Base-by-base conservation (phyloP, 2,888 invertebrate species). In the Trichopria drosophilae region DNA sequence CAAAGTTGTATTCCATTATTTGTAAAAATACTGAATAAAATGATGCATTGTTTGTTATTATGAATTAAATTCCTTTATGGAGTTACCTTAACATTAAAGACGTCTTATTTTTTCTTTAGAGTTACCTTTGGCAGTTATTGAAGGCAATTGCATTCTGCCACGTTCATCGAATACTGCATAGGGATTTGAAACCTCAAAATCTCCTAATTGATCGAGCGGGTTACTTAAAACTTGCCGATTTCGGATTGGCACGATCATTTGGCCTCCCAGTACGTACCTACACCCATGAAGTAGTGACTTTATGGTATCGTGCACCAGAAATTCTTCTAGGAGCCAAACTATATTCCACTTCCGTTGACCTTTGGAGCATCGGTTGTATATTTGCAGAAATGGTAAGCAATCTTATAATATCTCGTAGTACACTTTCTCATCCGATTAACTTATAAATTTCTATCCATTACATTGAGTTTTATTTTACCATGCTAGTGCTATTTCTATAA, bases 301-400 rank as follows among this genome's bases (percentile, higher is more conserved):
- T 98, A 55, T 98, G 97, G 97, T 98, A 98, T 77, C 83, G 97
- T 68, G 91, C 97, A 6, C 97, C 98, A 2, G 97, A 98, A 79
- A 88, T 98, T 64, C 81, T 98, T 53, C 80, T 98, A 18, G 97
- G 97, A 32, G 85, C 90, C 12, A 87, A 88, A 72, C 85, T 89
- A 66, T 98, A 98, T 76, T 89, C 90, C 15, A 91, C 91, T 28
- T 87, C 93, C 10, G 90, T 98, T 22, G 98, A 98, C 78, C 84
- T 97, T 42, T 98, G 97, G 97, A 93, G 93, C 75, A 81, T 95
- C 37, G 95, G 93, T 6, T 96, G 95, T 74, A 97, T 98, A 65
- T 93, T 92, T 80, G 90, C 90, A 4, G 97, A 98, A 84, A 95
- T 98, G 92, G 90, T 87, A 72, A 71, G 71, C 60, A 37, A 18